Evolutionary conservation across 2,797 vertebrate species (phyloP), one percentile per base, ranked within the genome.

Genomic region (Ctenosaura bakeri): DNA sequence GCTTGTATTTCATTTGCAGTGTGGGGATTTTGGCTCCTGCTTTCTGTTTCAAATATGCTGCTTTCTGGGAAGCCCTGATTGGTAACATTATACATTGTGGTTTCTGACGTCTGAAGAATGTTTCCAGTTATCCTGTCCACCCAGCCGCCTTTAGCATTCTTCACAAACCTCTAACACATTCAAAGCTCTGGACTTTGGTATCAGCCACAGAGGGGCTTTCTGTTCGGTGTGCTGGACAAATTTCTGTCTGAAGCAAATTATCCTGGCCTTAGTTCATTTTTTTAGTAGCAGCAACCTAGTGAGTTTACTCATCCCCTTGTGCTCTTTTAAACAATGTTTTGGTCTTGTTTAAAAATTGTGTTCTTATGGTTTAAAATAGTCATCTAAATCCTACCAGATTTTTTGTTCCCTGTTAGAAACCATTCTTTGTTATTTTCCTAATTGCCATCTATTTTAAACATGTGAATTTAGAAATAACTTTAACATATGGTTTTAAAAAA

Each of bases 51-150:
- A 80, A 90, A 89, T 54, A 42, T 8, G 0, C 59, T 80, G 46
- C 92, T 94, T 94, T 94, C 94, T 94, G 96, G 92, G 91, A 95
- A 95, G 91, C 32, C 73, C 89, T 89, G 90, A 78, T 78, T 52
- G n/a, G 90, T 92, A 96, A 89, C 81, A 10, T 6, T 91, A 92
- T 90, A 78, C 7, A 0, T 32, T 42, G 88, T 74, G 93, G 88
- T 90, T 83, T 1, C 92, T 86, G 69, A 86, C 87, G 0, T 35
- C 89, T 38, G 88, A 86, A 84, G 86, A 94, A 92, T 29, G 3
- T 83, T 91, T 95, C 89, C 88, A 90, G 92, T 10, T 80, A 4
- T 73, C 66, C 62, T 87, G 18, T 86, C 56, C 56, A 38, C 92
- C 80, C 77, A 83, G 80, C 77, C 91, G 88, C 93, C 81, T 69